These are phyloP conservation scores for Aplocera efformata DNA, from an alignment of 2,888 invertebrate genomes.

Conservation along the genomic window DNA sequence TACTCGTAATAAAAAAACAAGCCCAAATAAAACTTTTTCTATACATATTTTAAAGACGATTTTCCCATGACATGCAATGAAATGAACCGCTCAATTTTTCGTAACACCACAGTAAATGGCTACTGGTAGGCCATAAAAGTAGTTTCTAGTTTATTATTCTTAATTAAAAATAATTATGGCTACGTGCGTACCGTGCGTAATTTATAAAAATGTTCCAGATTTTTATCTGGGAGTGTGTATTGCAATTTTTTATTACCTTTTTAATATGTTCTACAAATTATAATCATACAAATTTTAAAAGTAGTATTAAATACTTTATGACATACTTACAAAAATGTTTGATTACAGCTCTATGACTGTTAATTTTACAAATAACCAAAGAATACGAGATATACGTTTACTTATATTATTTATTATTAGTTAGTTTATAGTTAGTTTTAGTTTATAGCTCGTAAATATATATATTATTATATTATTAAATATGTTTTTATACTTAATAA, in stretches of 20 bases:
- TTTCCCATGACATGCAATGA: constrained; percentile 11
- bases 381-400: no score
- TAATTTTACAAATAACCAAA: no score
- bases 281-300: constrained; percentile 2
- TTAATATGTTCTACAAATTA: constrained; percentile 17
- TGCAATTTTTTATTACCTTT: constrained; percentile 23
- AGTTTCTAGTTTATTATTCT: constrained; percentile 23
- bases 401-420: no score
- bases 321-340: neutral
- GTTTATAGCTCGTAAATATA: no score
- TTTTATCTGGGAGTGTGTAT: constrained; percentile 20
- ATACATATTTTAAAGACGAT: constrained; percentile 14
- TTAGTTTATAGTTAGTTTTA: no score
- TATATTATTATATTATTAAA: no score
- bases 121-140: constrained; percentile 26
- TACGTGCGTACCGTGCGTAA: constrained; percentile 20
- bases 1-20: constrained; percentile 16
- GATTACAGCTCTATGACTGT: no score
- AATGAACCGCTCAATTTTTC: constrained; percentile 21
- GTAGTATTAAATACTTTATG: constrained; percentile 9
- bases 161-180: constrained; percentile 27
- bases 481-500: no score
- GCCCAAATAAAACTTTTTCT: constrained; percentile 6
- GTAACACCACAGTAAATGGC: constrained; percentile 26
- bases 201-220: constrained; percentile 19